These are phyloP conservation scores for Plectropomus leopardus DNA, from an alignment of 2,113 vertebrate genomes.

Conservation along the genomic window DNA sequence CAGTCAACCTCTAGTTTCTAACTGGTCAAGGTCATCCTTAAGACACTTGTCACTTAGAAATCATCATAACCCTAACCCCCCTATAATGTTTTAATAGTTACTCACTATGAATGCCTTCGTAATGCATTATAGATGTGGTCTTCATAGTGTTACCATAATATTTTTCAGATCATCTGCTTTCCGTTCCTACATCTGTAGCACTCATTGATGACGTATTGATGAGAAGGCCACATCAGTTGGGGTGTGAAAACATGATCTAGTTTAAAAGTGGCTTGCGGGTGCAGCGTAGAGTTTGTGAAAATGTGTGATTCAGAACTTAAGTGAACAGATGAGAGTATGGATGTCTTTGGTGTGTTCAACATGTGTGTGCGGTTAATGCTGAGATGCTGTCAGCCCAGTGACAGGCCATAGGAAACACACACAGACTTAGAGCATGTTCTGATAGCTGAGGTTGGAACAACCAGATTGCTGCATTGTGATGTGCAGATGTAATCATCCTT, in stretches of 20 bases:
- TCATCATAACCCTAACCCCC: no score
- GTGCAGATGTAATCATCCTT: slow-evolving; percentile 70
- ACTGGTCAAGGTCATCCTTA: no score
- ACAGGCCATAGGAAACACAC: slow-evolving; percentile 47
- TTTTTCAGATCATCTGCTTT: slow-evolving; percentile 11
- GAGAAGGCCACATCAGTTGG: slow-evolving; percentile 48
- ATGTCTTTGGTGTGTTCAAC: slow-evolving; percentile 59
- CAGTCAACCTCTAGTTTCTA: no score
- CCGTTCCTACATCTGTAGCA: slow-evolving; percentile 12
- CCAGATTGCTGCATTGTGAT: slow-evolving; percentile 64
- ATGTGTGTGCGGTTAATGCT: slow-evolving; percentile 69
- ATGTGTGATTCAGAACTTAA: slow-evolving; percentile 43
- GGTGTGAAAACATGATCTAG: slow-evolving; percentile 43
- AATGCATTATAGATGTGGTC: no score
- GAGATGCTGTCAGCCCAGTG: slow-evolving; percentile 63
- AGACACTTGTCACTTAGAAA: no score
- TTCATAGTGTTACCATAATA: no score
- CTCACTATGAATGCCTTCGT: no score
- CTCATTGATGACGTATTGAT: slow-evolving; percentile 44
- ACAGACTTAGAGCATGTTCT: slow-evolving; percentile 44
- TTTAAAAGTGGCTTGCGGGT: slow-evolving; percentile 47
- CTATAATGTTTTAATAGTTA: no score
- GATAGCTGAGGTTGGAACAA: slow-evolving; percentile 66
- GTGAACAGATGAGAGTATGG: slow-evolving; percentile 52
- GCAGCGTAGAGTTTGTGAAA: slow-evolving; percentile 38